Evolutionary conservation across 2,888 invertebrate species (phyloP).

Genomic region (Liposcelis brunnea): DNA sequence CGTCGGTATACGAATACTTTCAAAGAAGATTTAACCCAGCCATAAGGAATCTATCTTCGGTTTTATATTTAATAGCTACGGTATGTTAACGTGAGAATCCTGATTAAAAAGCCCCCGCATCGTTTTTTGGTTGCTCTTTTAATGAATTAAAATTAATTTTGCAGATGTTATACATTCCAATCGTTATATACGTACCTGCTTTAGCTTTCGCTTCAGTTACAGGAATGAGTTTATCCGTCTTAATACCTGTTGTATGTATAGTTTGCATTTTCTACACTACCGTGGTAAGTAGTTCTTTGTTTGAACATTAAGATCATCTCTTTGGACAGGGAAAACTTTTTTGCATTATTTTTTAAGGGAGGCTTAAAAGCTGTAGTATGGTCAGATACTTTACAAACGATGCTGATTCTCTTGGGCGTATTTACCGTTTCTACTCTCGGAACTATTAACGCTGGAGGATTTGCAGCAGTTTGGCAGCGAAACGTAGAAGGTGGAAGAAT

Average conservation of each 20-base stretch:
- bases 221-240: slow-evolving; percentile 59
- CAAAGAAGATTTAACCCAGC: slow-evolving; percentile 46
- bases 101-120: too few relatives aligned
- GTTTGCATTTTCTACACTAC: slow-evolving; percentile 91
- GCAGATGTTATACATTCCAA: slow-evolving; percentile 52
- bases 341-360: slow-evolving; percentile 34
- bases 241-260: slow-evolving; percentile 60
- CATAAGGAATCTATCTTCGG: slow-evolving; percentile 46
- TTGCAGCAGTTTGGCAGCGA: slow-evolving; percentile 39
- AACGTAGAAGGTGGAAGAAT: slow-evolving; percentile 43
- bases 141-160: slow-evolving; percentile 13
- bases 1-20: slow-evolving; percentile 59
- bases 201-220: slow-evolving; percentile 76
- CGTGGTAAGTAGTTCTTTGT: slow-evolving; percentile 43
- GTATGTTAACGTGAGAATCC: slow-evolving; percentile 19
- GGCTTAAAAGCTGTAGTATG: slow-evolving; percentile 65
- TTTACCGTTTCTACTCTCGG: slow-evolving; percentile 47
- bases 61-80: slow-evolving; percentile 55
- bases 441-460: slow-evolving; percentile 44
- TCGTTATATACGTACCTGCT: slow-evolving; percentile 77
- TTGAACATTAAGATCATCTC: too few relatives aligned
- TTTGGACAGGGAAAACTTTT: neutral
- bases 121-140: too few relatives aligned
- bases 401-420: slow-evolving; percentile 54
- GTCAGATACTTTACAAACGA: slow-evolving; percentile 60